A percentile compares a stretch with the other conserved stretches of the same genome.
phyloP scores from a whole-genome alignment of 2,113 vertebrate genomes.

The Thunnus thynnus region DNA sequence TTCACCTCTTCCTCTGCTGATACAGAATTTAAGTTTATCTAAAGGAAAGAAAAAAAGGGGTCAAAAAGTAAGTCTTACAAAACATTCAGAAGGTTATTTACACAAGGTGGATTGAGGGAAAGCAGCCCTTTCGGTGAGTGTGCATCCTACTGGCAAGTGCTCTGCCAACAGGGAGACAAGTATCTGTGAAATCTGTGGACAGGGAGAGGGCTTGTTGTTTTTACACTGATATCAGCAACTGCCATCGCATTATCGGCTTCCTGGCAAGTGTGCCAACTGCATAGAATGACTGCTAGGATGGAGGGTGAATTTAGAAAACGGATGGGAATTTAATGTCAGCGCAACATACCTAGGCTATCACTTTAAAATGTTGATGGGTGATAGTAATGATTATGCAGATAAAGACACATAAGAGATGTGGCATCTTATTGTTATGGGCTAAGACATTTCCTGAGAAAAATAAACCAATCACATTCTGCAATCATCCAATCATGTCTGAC shows the following conservation, averaged over 20 bases:
- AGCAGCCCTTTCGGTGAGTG: constrained; percentile 1
- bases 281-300: constrained; percentile 27
- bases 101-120: neutral
- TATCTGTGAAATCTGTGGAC: constrained; percentile 69
- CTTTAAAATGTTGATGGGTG: neutral
- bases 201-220: constrained; percentile 67
- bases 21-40: constrained; percentile 21
- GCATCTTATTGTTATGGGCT: neutral
- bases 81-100: constrained; percentile 42
- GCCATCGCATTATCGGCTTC: constrained; percentile 65
- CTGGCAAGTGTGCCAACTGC: constrained; percentile 59
- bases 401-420: too few relatives aligned
- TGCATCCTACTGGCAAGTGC: constrained; percentile 58
- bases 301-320: constrained; percentile 31
- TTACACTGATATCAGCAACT: constrained; percentile 66
- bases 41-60: constrained; percentile 8
- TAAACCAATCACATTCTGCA: neutral
- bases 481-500: constrained; percentile 24
- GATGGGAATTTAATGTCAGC: constrained; percentile 21
- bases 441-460: constrained; percentile 1
- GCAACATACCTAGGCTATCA: neutral
- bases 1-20: constrained; percentile 28
- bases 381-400: neutral
- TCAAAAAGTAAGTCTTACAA: constrained; percentile 19
- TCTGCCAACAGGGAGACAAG: constrained; percentile 62